Base-by-base conservation (phyloP, 1,140 invertebrate species). In the Teleopsis dalmanni region DNA sequence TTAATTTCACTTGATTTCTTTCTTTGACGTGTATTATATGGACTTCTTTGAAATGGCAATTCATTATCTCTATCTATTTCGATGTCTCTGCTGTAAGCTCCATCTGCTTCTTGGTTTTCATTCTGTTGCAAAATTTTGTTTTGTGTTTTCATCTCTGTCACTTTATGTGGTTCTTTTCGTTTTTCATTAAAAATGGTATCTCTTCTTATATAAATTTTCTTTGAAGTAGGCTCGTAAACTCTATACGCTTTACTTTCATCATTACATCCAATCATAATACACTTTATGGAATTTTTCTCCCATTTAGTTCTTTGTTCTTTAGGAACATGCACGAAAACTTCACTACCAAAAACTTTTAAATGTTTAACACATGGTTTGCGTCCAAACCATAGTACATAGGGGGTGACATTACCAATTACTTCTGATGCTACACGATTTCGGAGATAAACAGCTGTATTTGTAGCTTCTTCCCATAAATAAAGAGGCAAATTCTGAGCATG, bases 351-450 rank as follows among this genome's bases (percentile, higher is more conserved):
- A 34, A 55, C 38, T 27, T 48, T 43, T 13, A 60, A 43, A 42
- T 59, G 47, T 21, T 46, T 47, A 8, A 56, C 29, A 47, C 52
- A 48, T 37, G 56, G 55, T 27, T 51, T 52, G 10, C 46, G 27
- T n/a, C 41, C 37, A 36, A 49, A 54, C 61, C 60, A 63, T 18
- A 65, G 25, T 42, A 60, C 57, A 16, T 56, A 64, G n/a, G 57
- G 59, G 51, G 41, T 62, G 14, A 14, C 22, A 21, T 52, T 55
- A 31, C 58, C 47, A 38, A 46, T 38, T 16, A 53, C 41, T 40
- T 64, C 69, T 40, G 40, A 60, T 14, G 65, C 60, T 8, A 66
- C 70, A 44, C 61, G 54, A 52, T 75, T 75, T 16, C 70, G 29
- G 0, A 71, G 52, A 50, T 59, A 70, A 1, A 51, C 60, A 16